These are phyloP conservation scores for Montipora efflorescens DNA, from an alignment of 64 coral and sea anemone genomes.

Conservation along the genomic window DNA sequence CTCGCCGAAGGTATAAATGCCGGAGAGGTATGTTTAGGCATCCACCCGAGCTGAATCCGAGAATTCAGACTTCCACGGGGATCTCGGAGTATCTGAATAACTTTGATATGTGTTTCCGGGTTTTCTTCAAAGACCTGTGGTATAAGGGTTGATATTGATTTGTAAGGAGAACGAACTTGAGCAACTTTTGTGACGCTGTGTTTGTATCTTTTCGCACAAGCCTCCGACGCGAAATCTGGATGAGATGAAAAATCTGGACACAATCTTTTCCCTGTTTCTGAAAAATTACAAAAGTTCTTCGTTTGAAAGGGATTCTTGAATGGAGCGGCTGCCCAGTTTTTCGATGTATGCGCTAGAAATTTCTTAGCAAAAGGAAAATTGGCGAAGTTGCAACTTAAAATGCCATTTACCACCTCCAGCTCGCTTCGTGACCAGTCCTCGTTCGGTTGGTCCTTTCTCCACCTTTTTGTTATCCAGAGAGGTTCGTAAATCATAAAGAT, in stretches of 20 bases:
- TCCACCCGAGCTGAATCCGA: conserved; percentile 34
- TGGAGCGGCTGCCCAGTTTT: not conserved
- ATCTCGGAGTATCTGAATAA: conserved; percentile 53
- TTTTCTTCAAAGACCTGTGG: conserved; percentile 24
- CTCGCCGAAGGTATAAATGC: not conserved
- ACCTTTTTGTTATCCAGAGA: conserved; percentile 39
- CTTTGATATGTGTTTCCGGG: conserved; percentile 33
- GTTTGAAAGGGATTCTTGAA: conserved; percentile 41
- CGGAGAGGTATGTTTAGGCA: conserved; percentile 27
- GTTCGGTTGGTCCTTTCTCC: not conserved
- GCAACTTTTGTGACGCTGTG: conserved; percentile 68
- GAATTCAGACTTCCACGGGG: conserved; percentile 55
- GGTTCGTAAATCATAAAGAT: conserved; percentile 71
- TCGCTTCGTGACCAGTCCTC: conserved; percentile 2
- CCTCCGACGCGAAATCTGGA: not conserved
- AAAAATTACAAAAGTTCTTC: conserved; percentile 25
- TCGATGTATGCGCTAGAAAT: conserved; percentile 34
- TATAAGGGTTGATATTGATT: not conserved
- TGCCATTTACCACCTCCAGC: conserved; percentile 45
- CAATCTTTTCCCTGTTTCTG: not conserved
- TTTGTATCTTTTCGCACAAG: conserved; percentile 22
- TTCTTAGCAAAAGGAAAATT: conserved; percentile 4
- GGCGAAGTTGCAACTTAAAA: conserved; percentile 54
- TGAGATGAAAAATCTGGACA: conserved; percentile 12
- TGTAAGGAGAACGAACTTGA: not conserved